A percentile compares a stretch with the other conserved stretches of the same genome.
Evolutionary conservation across 2,113 vertebrate genomes (phyloP).

Genomic region (Chaetura pelagica): DNA sequence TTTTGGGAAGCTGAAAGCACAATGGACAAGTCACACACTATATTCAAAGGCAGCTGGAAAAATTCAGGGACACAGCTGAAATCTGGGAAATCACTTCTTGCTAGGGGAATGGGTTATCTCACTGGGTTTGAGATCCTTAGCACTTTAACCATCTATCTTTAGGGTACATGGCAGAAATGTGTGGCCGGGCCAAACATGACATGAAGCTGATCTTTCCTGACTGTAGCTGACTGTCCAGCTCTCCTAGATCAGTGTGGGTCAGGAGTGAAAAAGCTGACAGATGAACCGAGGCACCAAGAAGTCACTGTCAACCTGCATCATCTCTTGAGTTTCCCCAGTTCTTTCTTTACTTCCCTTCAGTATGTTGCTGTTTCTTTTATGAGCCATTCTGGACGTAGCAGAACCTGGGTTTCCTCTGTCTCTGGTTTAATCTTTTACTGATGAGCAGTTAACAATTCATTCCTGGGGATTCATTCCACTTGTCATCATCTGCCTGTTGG

Average conservation of each 20-base stretch:
- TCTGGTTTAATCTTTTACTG: not conserved
- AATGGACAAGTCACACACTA: not conserved
- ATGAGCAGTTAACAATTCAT: not conserved
- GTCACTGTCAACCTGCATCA: not conserved
- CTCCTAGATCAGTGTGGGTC: not conserved
- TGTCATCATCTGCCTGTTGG: not conserved
- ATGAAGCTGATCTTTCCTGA: not conserved
- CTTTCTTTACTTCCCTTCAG: not conserved
- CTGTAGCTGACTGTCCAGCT: rapidly evolving
- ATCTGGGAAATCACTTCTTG: not conserved
- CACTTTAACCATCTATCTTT: not conserved
- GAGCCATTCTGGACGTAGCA: not conserved
- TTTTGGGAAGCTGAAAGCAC: not conserved
- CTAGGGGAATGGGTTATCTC: rapidly evolving
- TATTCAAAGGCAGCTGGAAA: conserved; percentile 13
- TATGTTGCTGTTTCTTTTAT: not conserved
- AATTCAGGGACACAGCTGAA: not conserved
- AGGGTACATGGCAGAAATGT: not conserved
- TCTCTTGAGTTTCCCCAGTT: not conserved
- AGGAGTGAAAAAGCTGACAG: not conserved
- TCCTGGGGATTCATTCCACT: not conserved
- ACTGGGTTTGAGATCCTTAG: rapidly evolving
- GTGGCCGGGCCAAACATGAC: not conserved
- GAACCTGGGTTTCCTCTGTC: not conserved
- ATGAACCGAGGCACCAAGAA: not conserved